Conservation (phyloP, 2,888 invertebrate genomes). For the Meta bourneti region DNA sequence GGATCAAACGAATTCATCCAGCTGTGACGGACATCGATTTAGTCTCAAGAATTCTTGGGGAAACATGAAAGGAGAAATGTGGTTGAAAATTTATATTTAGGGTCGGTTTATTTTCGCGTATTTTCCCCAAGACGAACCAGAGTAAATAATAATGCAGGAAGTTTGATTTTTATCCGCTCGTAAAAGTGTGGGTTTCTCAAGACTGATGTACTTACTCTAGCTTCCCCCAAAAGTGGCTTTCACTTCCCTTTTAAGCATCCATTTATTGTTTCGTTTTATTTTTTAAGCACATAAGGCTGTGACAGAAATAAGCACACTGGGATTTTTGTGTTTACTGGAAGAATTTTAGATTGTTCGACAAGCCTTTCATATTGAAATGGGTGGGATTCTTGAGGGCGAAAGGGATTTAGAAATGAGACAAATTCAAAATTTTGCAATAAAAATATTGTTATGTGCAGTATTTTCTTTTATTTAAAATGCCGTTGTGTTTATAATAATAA, state of each 20-base stretch:
- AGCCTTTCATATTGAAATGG: too few species aligned
- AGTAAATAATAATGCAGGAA: background rate
- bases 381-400: too few species aligned
- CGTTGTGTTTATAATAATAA: too few species aligned
- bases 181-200: background rate
- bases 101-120: background rate
- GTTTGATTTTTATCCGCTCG: background rate
- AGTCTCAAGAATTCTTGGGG: background rate
- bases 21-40: background rate
- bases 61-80: background rate
- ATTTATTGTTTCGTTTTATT: too few species aligned
- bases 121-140: background rate
- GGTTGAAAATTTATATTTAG: slow-evolving; percentile 21
- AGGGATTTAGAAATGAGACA: too few species aligned
- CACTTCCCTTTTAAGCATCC: background rate
- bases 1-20: slow-evolving; percentile 12
- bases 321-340: too few species aligned
- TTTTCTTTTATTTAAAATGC: too few species aligned
- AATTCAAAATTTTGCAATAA: too few species aligned
- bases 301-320: too few species aligned
- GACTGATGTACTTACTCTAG: background rate
- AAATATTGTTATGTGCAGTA: too few species aligned
- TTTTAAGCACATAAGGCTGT: too few species aligned
- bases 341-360: too few species aligned
- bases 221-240: background rate